phyloP scores from a whole-genome alignment of 2,888 invertebrate species.

The Pemphredon lugubris region DNA sequence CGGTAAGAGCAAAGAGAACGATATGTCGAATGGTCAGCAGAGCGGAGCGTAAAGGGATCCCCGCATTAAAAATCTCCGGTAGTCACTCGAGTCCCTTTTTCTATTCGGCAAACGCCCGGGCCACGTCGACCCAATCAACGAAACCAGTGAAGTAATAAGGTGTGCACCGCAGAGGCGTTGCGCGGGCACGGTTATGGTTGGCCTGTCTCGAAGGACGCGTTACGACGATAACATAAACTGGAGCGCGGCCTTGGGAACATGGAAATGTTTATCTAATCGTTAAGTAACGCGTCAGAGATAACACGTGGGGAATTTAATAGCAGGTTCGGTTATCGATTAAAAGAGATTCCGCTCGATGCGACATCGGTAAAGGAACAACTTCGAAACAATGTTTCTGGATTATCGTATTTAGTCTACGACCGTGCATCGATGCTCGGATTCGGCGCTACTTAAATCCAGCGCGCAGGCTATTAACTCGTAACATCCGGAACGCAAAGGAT shows the following conservation, averaged over 20 bases:
- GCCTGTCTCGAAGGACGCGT: conserved; percentile 35
- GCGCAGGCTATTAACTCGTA: too few species aligned
- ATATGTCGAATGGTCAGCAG: conserved; percentile 10
- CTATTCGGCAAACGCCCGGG: conserved; percentile 13
- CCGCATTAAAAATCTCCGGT: conserved; percentile 10
- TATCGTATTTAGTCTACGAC: too few species aligned
- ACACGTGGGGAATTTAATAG: background rate
- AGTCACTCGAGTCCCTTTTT: conserved; percentile 35
- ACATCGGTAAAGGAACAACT: too few species aligned
- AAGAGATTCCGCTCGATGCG: too few species aligned
- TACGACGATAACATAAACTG: conserved; percentile 28
- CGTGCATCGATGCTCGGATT: too few species aligned
- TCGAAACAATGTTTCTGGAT: too few species aligned
- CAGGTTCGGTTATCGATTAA: too few species aligned
- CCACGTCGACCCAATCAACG: conserved; percentile 22
- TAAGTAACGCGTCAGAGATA: background rate
- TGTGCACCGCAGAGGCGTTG: conserved; percentile 3
- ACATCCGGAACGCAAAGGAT: too few species aligned
- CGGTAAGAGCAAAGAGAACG: too few species aligned
- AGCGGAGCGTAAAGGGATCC: conserved; percentile 16
- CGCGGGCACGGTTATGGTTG: conserved; percentile 10
- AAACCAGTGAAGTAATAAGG: conserved; percentile 27
- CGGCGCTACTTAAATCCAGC: too few species aligned
- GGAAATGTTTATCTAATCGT: conserved; percentile 18
- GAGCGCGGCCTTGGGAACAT: conserved; percentile 28